phyloP scores from a whole-genome alignment of 2,113 vertebrate species.

The Brachyhypopomus gauderio region DNA sequence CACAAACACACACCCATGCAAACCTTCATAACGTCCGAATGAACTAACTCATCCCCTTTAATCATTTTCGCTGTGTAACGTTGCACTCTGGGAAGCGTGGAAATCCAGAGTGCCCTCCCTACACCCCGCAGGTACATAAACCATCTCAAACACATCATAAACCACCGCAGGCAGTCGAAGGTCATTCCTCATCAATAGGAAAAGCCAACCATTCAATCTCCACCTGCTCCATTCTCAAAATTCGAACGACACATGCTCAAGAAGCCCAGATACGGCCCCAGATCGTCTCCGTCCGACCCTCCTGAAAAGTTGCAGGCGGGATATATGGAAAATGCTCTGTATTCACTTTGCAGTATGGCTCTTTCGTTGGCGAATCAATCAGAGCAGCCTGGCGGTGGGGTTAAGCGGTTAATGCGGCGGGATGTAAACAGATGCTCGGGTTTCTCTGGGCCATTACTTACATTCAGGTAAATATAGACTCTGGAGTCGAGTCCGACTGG shows the following conservation, averaged over 20 bases:
- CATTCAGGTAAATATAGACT: conserved; percentile 49
- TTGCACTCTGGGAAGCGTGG: neutral
- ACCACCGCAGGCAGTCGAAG: conserved; percentile 25
- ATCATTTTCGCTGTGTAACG: neutral
- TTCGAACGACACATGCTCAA: conserved; percentile 5
- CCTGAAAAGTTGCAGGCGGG: conserved; percentile 12
- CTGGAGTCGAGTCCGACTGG: conserved; percentile 3
- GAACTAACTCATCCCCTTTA: neutral
- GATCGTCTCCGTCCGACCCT: neutral
- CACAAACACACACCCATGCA: conserved; percentile 17
- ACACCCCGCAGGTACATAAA: conserved; percentile 2
- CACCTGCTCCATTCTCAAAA: neutral
- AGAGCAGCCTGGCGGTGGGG: conserved; percentile 39
- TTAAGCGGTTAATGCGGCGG: conserved; percentile 54
- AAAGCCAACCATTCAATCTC: conserved; percentile 18
- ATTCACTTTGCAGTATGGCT: conserved; percentile 30
- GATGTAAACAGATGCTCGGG: conserved; percentile 55
- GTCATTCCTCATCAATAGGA: conserved; percentile 25
- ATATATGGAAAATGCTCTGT: conserved; percentile 19
- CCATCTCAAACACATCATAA: conserved; percentile 11
- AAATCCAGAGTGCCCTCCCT: too few species aligned
- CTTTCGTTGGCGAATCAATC: conserved; percentile 45
- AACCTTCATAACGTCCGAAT: neutral
- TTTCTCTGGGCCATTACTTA: conserved; percentile 49
- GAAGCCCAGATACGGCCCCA: neutral